Percentiles rank a stretch among this genome's conserved stretches.
These are phyloP conservation scores for Rambutsinella grinnellia DNA, from an alignment of 2,888 invertebrate genomes.

Conservation along the genomic window DNA sequence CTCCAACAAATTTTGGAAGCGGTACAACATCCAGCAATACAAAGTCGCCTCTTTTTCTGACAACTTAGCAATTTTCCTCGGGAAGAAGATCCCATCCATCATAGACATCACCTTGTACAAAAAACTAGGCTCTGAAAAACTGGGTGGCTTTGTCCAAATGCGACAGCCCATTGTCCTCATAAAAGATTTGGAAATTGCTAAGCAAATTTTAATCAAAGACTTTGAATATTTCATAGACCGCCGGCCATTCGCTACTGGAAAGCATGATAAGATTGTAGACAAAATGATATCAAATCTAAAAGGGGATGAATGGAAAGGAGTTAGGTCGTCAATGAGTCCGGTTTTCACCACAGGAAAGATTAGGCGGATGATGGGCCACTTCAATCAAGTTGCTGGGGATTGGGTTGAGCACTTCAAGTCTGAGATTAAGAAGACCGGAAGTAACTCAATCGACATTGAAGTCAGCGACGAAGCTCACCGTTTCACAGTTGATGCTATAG, in stretches of 20 bases:
- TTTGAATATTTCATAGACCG: slow-evolving; percentile 46
- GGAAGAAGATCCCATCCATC: background rate
- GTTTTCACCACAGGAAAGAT: slow-evolving; percentile 33
- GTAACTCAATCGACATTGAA: too few species aligned
- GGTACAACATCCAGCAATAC: slow-evolving; percentile 6
- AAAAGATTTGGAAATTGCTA: slow-evolving; percentile 42
- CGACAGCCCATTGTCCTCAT: slow-evolving; percentile 12
- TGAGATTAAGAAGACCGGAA: too few species aligned
- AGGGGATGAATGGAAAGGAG: slow-evolving; percentile 18
- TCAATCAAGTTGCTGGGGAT: background rate
- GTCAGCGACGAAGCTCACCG: background rate
- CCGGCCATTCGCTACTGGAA: slow-evolving; percentile 2
- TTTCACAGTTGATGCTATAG: slow-evolving; percentile 37
- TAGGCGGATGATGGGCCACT: slow-evolving; percentile 13
- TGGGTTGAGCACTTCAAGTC: too few species aligned
- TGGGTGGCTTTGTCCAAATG: slow-evolving; percentile 10
- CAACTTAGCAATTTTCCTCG: slow-evolving; percentile 1
- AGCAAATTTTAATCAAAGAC: slow-evolving; percentile 47
- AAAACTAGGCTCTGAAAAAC: slow-evolving; percentile 22
- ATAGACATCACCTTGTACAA: slow-evolving; percentile 16
- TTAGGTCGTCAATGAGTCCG: slow-evolving; percentile 10
- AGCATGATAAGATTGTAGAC: background rate
- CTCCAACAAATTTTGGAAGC: slow-evolving; percentile 10
- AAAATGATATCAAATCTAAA: background rate
- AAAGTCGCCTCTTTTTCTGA: background rate